Conservation (phyloP, 2,113 vertebrate species). For the Toxostoma redivivum region DNA sequence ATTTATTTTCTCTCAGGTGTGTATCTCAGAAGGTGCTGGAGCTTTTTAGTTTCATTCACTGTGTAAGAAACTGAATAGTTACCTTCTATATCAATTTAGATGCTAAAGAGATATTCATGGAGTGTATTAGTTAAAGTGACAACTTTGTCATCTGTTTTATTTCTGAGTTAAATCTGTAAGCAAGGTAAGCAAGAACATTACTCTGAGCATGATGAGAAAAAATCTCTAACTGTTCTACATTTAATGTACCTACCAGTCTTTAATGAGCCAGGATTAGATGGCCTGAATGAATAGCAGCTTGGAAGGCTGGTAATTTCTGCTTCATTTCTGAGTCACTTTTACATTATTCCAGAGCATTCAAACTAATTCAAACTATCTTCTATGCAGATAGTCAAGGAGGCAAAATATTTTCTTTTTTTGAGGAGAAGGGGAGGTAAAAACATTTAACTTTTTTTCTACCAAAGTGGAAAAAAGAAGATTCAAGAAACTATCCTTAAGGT, state of each 20-base stretch:
- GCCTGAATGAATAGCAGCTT: background rate
- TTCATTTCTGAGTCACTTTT: background rate
- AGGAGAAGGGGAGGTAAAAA: rapidly evolving
- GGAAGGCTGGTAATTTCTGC: background rate
- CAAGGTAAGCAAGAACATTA: background rate
- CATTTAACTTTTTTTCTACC: background rate
- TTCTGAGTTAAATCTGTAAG: background rate
- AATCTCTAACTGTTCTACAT: background rate
- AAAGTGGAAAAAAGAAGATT: background rate
- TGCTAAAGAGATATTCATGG: background rate
- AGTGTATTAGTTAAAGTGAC: background rate
- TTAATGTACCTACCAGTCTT: background rate
- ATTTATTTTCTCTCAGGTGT: background rate
- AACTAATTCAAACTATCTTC: background rate
- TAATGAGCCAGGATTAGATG: background rate
- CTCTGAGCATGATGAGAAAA: background rate
- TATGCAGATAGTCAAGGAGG: background rate
- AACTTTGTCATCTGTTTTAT: background rate
- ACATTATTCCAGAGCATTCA: background rate
- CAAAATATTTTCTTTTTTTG: background rate
- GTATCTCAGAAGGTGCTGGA: background rate
- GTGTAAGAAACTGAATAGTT: background rate
- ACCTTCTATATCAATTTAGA: background rate
- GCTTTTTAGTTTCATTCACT: background rate
- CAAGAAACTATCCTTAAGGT: background rate